These are phyloP conservation scores for Tangara arthus DNA, from an alignment of 2,797 vertebrate species.

Conservation along the genomic window DNA sequence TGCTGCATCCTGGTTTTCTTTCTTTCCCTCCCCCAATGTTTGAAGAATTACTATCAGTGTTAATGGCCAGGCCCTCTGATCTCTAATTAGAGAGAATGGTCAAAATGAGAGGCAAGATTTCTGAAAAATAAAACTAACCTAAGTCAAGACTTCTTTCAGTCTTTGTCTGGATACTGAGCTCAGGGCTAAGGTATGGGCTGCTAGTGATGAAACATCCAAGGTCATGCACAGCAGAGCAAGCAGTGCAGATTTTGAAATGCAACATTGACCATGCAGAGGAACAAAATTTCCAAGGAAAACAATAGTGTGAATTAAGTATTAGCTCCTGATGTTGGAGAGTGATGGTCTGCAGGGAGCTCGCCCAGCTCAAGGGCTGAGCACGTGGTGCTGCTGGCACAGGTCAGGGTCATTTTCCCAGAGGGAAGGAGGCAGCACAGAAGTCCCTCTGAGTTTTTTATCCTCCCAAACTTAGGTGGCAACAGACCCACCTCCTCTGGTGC, in stretches of 20 bases:
- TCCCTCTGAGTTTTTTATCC: not conserved
- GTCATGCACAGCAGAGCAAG: not conserved
- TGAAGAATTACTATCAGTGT: not conserved
- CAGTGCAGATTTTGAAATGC: not conserved
- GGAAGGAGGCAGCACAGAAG: not conserved
- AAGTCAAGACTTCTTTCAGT: not conserved
- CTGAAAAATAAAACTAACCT: not conserved
- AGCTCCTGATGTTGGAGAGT: not conserved
- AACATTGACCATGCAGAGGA: rapidly evolving
- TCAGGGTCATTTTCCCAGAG: not conserved
- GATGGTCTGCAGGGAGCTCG: rapidly evolving
- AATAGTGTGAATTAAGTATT: not conserved
- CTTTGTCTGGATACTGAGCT: not conserved
- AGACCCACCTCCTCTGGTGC: not conserved
- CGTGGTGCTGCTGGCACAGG: rapidly evolving
- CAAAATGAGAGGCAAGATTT: not conserved
- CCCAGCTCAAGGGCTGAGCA: not conserved
- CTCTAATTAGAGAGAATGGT: not conserved
- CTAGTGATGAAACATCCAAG: not conserved
- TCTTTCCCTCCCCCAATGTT: not conserved
- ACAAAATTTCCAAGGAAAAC: not conserved
- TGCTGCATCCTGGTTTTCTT: not conserved
- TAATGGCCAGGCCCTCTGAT: not conserved
- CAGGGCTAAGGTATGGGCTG: not conserved
- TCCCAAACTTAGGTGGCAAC: not conserved